Base-by-base conservation (phyloP, 2,797 vertebrate species). In the Knipowitschia caucasica region DNA sequence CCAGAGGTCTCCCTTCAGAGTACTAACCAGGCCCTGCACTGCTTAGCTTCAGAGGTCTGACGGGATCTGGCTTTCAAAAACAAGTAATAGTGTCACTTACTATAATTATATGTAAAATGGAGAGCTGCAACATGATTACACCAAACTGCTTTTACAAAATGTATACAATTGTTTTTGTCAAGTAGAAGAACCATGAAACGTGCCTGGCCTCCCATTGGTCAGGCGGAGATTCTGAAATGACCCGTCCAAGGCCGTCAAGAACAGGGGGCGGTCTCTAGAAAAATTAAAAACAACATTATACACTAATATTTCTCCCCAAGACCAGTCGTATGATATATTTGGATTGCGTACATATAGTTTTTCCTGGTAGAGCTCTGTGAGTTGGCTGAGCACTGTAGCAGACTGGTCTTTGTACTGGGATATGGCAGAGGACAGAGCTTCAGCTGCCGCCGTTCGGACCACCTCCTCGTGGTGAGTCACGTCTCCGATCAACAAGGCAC, bases 181-280 rank as follows among this genome's bases (percentile, higher is more conserved):
- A 8, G 9, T 0, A 36, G 34, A 17, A 35, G 34, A 36, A 17
- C 9, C 3, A 18, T 11, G 17, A 12, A 39, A 20, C 18, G 44
- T 90, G 98, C 97, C 97, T 96, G 82, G 97, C 95, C 88, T 98
- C 96, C 95, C 96, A 99, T 43, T 98, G 95, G 85, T 99, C 97
- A 50, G 97, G 97, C 0, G 97, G 96, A 44, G 96, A 89, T 81
- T 99, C 97, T 36, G 94, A 96, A 75, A 99, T 97, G 50, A 99
- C 93, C 65, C 97, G 89, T 61, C 97, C 97, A 79, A 99, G 82
- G 51, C 94, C 94, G 76, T 99, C 97, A 78, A 99, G 85, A 61
- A 98, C 91, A 3, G 97, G 97, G 7, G 96, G 95, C 0, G 94
- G 94, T 65, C 95, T 93, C 97, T 99, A 81, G 36, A 67, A 46